phyloP scores from a whole-genome alignment of 2,113 vertebrate species.

The Ariopsis seemanni region DNA sequence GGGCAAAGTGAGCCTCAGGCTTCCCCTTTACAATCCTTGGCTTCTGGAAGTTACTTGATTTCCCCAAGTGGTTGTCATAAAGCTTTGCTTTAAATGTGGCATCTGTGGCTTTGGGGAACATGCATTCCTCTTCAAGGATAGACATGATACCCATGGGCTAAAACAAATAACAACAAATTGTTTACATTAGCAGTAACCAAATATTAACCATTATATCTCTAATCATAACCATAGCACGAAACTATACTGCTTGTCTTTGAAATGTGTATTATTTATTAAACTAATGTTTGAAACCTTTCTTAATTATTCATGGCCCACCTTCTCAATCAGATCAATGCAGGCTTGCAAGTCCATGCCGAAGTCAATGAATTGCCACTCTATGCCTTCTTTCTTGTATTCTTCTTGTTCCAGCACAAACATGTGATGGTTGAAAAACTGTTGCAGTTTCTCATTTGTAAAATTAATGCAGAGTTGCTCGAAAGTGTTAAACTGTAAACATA shows the following conservation, averaged over 20 bases:
- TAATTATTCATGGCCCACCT: slow-evolving; percentile 56
- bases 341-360: slow-evolving; percentile 74
- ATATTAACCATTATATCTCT: neutral
- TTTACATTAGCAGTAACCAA: neutral
- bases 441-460: slow-evolving; percentile 74
- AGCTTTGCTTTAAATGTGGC: slow-evolving; percentile 63
- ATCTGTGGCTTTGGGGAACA: slow-evolving; percentile 63
- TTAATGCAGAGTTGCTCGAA: slow-evolving; percentile 67
- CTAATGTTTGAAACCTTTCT: neutral
- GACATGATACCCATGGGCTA: slow-evolving; percentile 68
- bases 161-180: slow-evolving; percentile 8
- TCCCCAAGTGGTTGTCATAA: slow-evolving; percentile 65
- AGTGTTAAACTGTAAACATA: slow-evolving; percentile 59
- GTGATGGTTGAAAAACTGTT: slow-evolving; percentile 78
- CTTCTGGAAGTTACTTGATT: slow-evolving; percentile 72
- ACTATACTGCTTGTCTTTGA: neutral
- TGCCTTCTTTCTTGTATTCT: slow-evolving; percentile 80
- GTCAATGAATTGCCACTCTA: slow-evolving; percentile 73
- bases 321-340: slow-evolving; percentile 77
- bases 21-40: slow-evolving; percentile 69
- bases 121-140: slow-evolving; percentile 66
- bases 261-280: neutral
- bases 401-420: slow-evolving; percentile 77
- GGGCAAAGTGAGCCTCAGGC: slow-evolving; percentile 71
- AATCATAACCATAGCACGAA: neutral